A percentile compares a stretch with the other conserved stretches of the same genome.
Evolutionary conservation across 2,113 vertebrate genomes (phyloP).

Genomic region (Cephalopholis sonnerati): DNA sequence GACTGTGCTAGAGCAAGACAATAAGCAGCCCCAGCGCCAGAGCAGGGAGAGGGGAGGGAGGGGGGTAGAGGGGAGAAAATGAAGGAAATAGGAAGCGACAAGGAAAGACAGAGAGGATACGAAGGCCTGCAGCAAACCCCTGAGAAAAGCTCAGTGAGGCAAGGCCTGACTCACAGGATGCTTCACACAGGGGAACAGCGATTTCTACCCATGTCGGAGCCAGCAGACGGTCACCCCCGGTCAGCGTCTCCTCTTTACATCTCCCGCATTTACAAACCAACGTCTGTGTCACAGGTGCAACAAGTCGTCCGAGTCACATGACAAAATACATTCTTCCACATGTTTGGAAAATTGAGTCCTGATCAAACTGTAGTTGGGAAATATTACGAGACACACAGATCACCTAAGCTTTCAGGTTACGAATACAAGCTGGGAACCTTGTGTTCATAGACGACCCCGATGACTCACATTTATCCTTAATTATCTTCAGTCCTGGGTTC

Average conservation of each 20-base stretch:
- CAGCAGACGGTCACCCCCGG: slow-evolving; percentile 10
- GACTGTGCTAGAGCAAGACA: slow-evolving; percentile 41
- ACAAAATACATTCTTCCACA: neutral
- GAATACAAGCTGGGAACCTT: neutral
- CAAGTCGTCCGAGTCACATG: slow-evolving; percentile 6
- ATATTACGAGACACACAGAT: neutral
- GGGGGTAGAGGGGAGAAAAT: neutral
- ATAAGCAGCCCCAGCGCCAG: slow-evolving; percentile 26
- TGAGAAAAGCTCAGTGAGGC: slow-evolving; percentile 35
- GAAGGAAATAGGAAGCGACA: slow-evolving; percentile 59
- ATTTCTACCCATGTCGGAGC: slow-evolving; percentile 40
- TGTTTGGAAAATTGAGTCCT: fast-evolving
- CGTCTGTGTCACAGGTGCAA: slow-evolving; percentile 26
- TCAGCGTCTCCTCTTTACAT: slow-evolving; percentile 7
- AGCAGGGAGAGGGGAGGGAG: neutral
- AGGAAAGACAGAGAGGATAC: slow-evolving; percentile 49
- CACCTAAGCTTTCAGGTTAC: neutral
- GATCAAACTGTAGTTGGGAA: neutral
- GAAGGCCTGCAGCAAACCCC: slow-evolving; percentile 40
- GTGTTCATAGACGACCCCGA: neutral
- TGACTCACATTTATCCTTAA: slow-evolving; percentile 37
- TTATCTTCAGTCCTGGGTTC: neutral
- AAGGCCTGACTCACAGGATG: slow-evolving; percentile 56
- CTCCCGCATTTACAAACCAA: neutral
- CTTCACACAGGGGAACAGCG: slow-evolving; percentile 26